Conservation (phyloP, 2,797 vertebrate genomes). For the Podarcis siculus region DNA sequence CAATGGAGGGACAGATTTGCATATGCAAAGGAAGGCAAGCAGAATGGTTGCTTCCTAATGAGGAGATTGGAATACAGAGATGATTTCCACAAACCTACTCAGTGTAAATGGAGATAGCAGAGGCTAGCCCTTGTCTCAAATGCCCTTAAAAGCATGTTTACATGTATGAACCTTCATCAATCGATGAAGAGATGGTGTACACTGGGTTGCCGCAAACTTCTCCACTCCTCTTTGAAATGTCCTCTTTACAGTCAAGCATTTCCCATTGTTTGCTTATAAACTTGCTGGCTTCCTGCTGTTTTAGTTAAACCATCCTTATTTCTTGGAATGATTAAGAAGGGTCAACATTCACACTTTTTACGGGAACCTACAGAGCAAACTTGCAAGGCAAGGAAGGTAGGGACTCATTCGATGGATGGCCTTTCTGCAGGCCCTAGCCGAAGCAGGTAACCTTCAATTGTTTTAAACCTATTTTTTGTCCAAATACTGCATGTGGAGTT, state of each 20-base stretch:
- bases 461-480: background rate
- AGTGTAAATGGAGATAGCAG: background rate
- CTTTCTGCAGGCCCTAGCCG: background rate
- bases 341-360: background rate
- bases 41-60: background rate
- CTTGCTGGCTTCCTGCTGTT: background rate
- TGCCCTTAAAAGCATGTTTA: background rate
- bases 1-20: background rate
- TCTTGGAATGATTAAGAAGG: background rate
- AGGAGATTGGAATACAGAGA: background rate
- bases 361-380: background rate
- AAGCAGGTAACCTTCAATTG: background rate
- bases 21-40: background rate
- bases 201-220: background rate
- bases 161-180: background rate
- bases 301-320: background rate
- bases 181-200: no score
- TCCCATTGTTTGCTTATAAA: background rate
- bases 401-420: background rate
- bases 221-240: no score
- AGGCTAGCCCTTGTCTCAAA: slow-evolving; percentile 9
- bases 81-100: background rate
- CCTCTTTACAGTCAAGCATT: background rate
- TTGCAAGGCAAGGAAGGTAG: background rate
- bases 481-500: background rate